A percentile compares a stretch with the other conserved stretches of the same genome.
Evolutionary conservation across 30 jellyfish, hydroid and myxozoan species (phyloP).

Genomic region (Morbakka virulenta): DNA sequence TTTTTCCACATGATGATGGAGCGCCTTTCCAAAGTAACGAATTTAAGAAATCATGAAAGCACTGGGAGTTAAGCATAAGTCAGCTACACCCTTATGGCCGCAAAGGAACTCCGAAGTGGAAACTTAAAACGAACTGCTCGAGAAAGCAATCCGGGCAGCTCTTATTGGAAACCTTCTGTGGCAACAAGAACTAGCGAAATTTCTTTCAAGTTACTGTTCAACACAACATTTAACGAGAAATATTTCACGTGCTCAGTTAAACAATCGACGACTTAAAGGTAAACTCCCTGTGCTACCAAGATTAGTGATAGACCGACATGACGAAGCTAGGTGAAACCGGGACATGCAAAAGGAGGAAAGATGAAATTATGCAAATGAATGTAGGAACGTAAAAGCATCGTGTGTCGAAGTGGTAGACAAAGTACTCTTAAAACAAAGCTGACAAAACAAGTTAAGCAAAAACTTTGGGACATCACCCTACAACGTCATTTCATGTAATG

Average conservation of each 20-base stretch:
- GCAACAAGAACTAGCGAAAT: slow-evolving; percentile 33
- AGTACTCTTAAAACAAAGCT: neutral
- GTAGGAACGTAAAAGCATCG: neutral
- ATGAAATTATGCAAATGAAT: neutral
- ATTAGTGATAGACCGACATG: neutral
- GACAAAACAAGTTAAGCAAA: neutral
- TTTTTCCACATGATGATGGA: too few species aligned
- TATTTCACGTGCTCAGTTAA: slow-evolving; percentile 25
- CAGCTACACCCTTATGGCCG: slow-evolving; percentile 37
- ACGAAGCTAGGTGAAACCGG: neutral
- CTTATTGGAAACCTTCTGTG: slow-evolving; percentile 3
- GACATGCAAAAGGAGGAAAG: neutral
- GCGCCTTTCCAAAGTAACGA: slow-evolving; percentile 3
- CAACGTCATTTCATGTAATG: neutral
- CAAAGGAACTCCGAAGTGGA: too few species aligned
- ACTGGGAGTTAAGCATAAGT: neutral
- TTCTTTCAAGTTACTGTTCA: slow-evolving; percentile 20
- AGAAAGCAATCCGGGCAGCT: slow-evolving; percentile 40
- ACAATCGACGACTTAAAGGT: slow-evolving; percentile 8
- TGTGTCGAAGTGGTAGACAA: neutral
- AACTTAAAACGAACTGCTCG: slow-evolving; percentile 28
- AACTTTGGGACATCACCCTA: neutral
- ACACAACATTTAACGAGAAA: slow-evolving; percentile 33
- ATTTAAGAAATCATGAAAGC: slow-evolving; percentile 17
- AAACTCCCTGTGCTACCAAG: slow-evolving; percentile 12